Percentiles rank a stretch among this genome's conserved stretches.
Evolutionary conservation across 1,140 invertebrate species (phyloP).

Genomic region (Apis dorsata): DNA sequence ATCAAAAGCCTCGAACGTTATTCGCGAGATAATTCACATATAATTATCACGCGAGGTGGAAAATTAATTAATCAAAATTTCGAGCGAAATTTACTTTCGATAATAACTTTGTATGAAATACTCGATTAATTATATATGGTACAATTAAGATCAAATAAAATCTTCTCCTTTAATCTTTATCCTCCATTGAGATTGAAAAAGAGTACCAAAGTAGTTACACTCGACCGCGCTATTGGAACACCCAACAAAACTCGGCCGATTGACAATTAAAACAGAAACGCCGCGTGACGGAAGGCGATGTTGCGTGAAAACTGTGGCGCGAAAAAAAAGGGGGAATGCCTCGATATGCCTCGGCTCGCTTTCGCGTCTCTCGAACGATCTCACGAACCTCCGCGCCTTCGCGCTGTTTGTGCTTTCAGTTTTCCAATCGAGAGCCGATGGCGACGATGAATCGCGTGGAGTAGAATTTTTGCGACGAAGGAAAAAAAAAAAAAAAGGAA

Average conservation of each 20-base stretch:
- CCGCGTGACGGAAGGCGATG: slow-evolving; percentile 25
- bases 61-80: no score
- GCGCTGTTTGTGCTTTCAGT: slow-evolving; percentile 25
- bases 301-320: neutral
- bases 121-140: no score
- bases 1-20: no score
- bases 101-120: no score
- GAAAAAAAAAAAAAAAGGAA: neutral
- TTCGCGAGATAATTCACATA: no score
- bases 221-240: slow-evolving; percentile 27
- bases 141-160: no score
- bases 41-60: no score
- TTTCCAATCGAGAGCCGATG: neutral
- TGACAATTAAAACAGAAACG: slow-evolving; percentile 30
- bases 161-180: no score
- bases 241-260: neutral
- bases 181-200: no score
- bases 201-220: no score
- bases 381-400: neutral
- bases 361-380: neutral
- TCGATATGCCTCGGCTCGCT: slow-evolving; percentile 18
- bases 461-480: neutral
- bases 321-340: slow-evolving; percentile 44
- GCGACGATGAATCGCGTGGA: slow-evolving; percentile 7
- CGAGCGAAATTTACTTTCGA: no score